Base-by-base conservation (phyloP, 2,113 vertebrate species). In the Dicaeum eximium region DNA sequence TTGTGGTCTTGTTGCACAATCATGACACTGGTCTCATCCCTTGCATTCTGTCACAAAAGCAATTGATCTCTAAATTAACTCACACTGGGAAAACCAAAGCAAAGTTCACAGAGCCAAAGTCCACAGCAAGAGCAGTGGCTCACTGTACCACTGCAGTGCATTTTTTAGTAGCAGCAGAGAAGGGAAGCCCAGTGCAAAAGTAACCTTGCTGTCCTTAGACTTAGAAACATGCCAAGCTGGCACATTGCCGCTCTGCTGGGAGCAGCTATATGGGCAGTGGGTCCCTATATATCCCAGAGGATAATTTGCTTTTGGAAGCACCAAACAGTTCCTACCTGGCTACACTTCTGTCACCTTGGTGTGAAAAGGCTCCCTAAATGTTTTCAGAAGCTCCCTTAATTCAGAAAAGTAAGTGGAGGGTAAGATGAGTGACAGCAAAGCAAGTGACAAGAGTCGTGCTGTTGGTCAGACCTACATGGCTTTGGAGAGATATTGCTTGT, bases 121-220 rank as follows among this genome's bases (percentile, higher is more conserved):
- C 31, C 28, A 22, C 2, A 57, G 74, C 33, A 74, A 48, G 20
- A 53, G 4, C 4, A 62, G n/a, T 1, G 1, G 10, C 6, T 60
- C 11, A 35, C 22, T 19, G 7, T 48, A 40, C 13, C 56, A 50
- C 42, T 3, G 1, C 51, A 27, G 30, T 19, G 15, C 38, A 37
- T 42, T 82, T 45, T 44, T 53, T 3, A 31, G 50, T 7, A 70
- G 47, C 15, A 57, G 31, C 28, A n/a, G 25, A 48, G 37, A 71
- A 86, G 31, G 23, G 31, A 71, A 27, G 10, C 28, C 37, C 22
- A 71, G 44, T 0, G 1, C 38, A 56, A 66, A 86, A 93, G 27
- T 48, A 51, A 40, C 22, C 10, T 73, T 0, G 0, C 17, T 38
- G 9, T 31, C 37, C 45, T 48, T 44, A 51, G 10, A 4, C 24